Conservation (phyloP, 2,797 vertebrate genomes). For the Tragelaphus eurycerus region DNA sequence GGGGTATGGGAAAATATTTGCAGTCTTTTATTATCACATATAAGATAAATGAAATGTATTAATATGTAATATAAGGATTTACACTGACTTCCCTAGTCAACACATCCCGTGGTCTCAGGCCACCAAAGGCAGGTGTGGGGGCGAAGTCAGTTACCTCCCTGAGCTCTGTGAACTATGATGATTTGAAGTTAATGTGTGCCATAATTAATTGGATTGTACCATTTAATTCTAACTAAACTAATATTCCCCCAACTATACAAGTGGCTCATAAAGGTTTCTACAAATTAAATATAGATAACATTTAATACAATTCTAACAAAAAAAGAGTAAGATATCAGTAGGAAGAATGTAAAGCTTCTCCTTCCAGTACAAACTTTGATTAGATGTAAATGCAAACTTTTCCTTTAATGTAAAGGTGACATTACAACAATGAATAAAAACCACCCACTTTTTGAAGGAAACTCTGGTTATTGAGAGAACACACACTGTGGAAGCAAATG, state of each 20-base stretch:
- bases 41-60: neutral
- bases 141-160: neutral
- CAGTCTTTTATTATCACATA: neutral
- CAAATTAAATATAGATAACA: neutral
- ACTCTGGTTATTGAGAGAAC: neutral
- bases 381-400: neutral
- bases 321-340: neutral
- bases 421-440: neutral
- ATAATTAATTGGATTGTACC: neutral
- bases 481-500: neutral
- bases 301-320: neutral
- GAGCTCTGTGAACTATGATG: neutral
- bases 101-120: rapidly evolving
- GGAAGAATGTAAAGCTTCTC: neutral
- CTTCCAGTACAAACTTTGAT: neutral
- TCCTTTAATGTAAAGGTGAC: neutral
- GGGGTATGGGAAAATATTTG: neutral
- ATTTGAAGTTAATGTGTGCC: neutral
- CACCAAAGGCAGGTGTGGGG: neutral
- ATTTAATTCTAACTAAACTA: neutral
- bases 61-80: neutral
- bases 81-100: neutral
- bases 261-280: neutral
- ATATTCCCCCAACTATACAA: neutral
- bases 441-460: neutral